Evolutionary conservation across 2,113 vertebrate species (phyloP), one percentile per base, ranked within the genome.

Genomic region (Campylomormyrus tamandua): DNA sequence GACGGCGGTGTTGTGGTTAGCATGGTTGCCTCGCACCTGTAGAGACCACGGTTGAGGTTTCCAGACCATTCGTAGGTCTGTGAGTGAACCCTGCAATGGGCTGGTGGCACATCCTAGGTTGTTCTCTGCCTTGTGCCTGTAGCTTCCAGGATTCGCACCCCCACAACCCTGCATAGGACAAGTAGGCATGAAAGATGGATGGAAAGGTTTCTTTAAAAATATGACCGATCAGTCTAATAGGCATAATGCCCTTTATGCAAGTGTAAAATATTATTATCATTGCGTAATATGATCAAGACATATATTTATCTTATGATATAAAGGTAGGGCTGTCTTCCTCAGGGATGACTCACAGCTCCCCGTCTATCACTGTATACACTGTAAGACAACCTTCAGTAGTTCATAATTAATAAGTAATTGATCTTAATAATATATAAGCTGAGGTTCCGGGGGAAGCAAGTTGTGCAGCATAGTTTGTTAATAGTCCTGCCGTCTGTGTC

Each of bases 211-310:
- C 17, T 80, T 35, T 42, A 80, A 80, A 42, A 80, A 80, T 80
- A 39, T 39, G 70, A 39, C 35, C 15, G 35, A 6, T 39, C 35
- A 77, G 3, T 77, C 27, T 39, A 77, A 77, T 77, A 77, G 5
- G 70, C 31, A 35, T 7, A 77, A 77, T 35, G 4, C 70, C n/a
- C 27, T 35, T 77, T 80, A 80, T 42, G 39, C 35, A 80, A 35
- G 74, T 80, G 74, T 80, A 80, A 80, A 80, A 77, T 77, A 39
- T 77, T 80, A 80, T 80, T 80, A 80, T 77, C 27, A 77, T 80
- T 80, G 74, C 10, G 5, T 80, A 42, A 80, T 39, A 80, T 80
- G 11, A 80, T 80, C 74, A 19, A 80, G 74, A 80, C n/a, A 31
- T 31, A 77, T 77, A 39, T 80, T 80, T 39, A 80, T 42, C 31